A percentile compares a stretch with the other conserved stretches of the same genome.
These are phyloP conservation scores for Oxytorus armatus DNA, from an alignment of 2,888 invertebrate species.

Conservation along the genomic window DNA sequence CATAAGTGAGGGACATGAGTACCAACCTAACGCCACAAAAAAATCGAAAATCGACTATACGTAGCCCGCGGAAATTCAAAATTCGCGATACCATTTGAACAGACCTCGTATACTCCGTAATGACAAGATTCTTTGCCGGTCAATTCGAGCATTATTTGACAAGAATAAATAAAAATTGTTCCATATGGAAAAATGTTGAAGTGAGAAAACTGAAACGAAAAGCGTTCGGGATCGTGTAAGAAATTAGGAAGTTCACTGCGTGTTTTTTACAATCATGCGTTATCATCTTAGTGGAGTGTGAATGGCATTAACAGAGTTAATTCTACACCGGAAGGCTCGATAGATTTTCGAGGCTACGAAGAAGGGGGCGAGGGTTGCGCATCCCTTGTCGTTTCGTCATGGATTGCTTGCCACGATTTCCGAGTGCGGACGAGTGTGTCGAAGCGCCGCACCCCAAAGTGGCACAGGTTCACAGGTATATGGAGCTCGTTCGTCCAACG, in stretches of 20 bases:
- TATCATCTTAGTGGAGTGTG: constrained; percentile 44
- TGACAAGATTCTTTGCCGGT: neutral
- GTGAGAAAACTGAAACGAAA: neutral
- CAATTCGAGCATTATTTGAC: neutral
- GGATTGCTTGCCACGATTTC: constrained; percentile 74
- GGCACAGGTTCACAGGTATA: constrained; percentile 45
- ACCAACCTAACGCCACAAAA: too few species aligned
- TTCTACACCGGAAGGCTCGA: constrained; percentile 55
- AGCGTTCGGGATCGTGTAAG: too few species aligned
- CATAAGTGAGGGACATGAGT: too few species aligned
- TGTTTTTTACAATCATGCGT: constrained; percentile 46
- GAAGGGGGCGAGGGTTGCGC: constrained; percentile 67
- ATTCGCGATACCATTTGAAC: too few species aligned
- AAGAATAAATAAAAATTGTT: neutral
- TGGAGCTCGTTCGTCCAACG: constrained; percentile 58
- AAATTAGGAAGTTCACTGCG: too few species aligned
- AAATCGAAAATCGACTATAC: too few species aligned
- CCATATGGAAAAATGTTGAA: neutral
- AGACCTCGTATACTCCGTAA: too few species aligned
- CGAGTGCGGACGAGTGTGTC: constrained; percentile 67
- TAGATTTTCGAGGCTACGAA: constrained; percentile 67
- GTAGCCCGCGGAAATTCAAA: too few species aligned
- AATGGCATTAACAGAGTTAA: constrained; percentile 13
- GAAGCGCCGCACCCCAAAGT: constrained; percentile 45
- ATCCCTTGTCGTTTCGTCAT: constrained; percentile 74